Evolutionary conservation across 2,888 invertebrate genomes (phyloP), one percentile per base, ranked within the genome.

Genomic region (Protophormia terraenovae): DNA sequence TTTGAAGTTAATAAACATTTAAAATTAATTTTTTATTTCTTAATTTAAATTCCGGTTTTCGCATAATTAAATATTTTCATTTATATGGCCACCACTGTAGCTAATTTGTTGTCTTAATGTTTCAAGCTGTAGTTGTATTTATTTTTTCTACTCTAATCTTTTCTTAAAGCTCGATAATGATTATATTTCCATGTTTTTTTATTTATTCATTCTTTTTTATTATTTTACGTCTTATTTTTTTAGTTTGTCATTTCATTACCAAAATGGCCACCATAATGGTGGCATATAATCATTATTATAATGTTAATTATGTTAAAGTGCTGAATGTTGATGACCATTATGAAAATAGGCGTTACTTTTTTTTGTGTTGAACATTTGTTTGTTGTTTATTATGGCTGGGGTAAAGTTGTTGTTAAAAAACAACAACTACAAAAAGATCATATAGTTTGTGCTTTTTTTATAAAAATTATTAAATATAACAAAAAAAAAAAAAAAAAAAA

Each of bases 231-330:
- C 1, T 50, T 41, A 62, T 29, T 64, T n/a, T n/a, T n/a, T 53
- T 32, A 24, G 22, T 71, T 72, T 80, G 72, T 66, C 84, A 72
- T 80, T 60, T 80, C 41, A 66, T 60, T 62, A 84, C 6, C 75
- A 85, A 82, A 79, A 82, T 82, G 85, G 85, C 82, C 71, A 79
- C 82, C 82, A 71, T 29, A 66, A 82, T 75, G 78, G 71, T 85
- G 75, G 50, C 62, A 24, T 41, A 32, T 41, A 71, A 58, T 83
- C 64, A 45, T 79, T 58, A 58, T 73, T 67, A 47, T 55, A 58
- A 64, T 58, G 71, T 35, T 83, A 77, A 71, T 83, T 71, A 38
- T 64, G 27, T 50, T 66, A 35, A 73, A 80, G 58, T 80, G 83
- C 67, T 75, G 60, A 72, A 85, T 75, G 64, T 35, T 85, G 75